These are phyloP conservation scores for Acrocephalus kingi DNA, from an alignment of 2,113 vertebrate genomes.

Conservation along the genomic window DNA sequence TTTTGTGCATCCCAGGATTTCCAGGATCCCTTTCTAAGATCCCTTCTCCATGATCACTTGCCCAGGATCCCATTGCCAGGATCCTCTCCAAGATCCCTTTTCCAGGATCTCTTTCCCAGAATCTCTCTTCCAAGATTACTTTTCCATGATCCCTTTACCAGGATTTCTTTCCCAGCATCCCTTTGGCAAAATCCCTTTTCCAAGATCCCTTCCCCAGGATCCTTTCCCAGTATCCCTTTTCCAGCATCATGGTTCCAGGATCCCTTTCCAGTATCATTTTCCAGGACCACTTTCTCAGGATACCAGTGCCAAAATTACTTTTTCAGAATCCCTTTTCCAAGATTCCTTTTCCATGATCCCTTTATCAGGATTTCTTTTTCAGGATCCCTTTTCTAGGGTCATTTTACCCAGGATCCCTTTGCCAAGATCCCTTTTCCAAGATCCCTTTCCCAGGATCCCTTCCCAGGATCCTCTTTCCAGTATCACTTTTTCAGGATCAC, in stretches of 20 bases:
- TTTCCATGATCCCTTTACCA: not conserved
- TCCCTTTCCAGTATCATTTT: no score
- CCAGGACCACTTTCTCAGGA: no score
- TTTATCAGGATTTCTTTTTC: not conserved
- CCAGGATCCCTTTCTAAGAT: not conserved
- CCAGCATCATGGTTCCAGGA: no score
- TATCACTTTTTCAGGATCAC: no score
- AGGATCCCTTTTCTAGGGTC: not conserved
- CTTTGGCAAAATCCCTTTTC: not conserved
- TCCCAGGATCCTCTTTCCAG: not conserved
- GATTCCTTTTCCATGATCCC: not conserved
- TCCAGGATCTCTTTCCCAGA: accelerated
- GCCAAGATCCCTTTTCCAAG: not conserved
- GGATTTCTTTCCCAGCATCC: not conserved
- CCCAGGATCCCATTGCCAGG: no score
- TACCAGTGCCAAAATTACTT: not conserved
- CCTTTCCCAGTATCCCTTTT: not conserved
- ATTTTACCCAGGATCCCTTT: no score
- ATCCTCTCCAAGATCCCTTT: not conserved
- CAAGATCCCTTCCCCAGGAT: not conserved
- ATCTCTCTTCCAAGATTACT: not conserved
- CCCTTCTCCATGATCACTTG: accelerated
- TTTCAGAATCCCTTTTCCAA: not conserved
- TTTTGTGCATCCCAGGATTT: not conserved
- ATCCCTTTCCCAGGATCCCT: not conserved